A percentile compares a stretch with the other conserved stretches of the same genome.
These are phyloP conservation scores for Etia nguti DNA, from an alignment of 2,113 vertebrate genomes.

Conservation along the genomic window DNA sequence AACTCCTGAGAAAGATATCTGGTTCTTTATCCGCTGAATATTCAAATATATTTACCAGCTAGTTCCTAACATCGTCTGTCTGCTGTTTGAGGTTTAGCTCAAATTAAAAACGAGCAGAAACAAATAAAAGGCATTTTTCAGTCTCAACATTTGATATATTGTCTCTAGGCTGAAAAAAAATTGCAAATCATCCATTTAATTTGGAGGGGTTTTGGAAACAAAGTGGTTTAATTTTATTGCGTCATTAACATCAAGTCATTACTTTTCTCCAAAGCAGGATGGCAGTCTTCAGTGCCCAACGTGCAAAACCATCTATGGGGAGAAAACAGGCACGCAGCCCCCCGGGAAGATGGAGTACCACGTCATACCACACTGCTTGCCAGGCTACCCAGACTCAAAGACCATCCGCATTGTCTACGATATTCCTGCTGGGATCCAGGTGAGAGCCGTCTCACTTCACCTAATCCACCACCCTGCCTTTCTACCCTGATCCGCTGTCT, in stretches of 20 bases:
- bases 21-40: neutral
- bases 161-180: neutral
- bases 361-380: slow-evolving; percentile 92
- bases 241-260: neutral
- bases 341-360: slow-evolving; percentile 98
- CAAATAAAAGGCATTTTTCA: neutral
- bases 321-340: slow-evolving; percentile 94
- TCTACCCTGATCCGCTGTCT: slow-evolving; percentile 5
- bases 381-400: slow-evolving; percentile 84
- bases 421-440: slow-evolving; percentile 94
- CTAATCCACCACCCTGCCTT: neutral
- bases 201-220: neutral
- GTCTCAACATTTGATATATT: neutral
- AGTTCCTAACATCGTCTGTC: neutral
- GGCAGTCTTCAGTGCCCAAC: slow-evolving; percentile 96
- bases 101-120: neutral
- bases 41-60: neutral
- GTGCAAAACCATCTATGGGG: slow-evolving; percentile 95
- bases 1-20: neutral
- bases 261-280: slow-evolving; percentile 71
- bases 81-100: neutral
- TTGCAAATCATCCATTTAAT: neutral
- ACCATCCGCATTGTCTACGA: slow-evolving; percentile 95
- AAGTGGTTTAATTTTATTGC: neutral
- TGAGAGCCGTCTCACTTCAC: slow-evolving; percentile 32